phyloP scores from a whole-genome alignment of 2,797 vertebrate species.

The Sebastes wilsoni region DNA sequence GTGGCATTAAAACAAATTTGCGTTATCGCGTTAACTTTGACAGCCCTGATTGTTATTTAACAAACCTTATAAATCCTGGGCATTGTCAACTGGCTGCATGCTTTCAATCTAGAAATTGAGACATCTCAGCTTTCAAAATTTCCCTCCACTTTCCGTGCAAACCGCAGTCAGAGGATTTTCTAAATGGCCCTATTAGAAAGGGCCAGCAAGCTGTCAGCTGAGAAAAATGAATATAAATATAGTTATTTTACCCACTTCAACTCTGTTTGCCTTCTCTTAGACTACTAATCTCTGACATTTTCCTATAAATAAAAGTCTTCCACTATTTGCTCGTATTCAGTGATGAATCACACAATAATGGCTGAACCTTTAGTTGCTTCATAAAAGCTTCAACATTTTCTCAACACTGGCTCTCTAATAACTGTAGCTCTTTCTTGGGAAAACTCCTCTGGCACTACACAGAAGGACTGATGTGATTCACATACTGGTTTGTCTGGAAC shows the following conservation, averaged over 20 bases:
- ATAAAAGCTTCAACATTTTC: constrained; percentile 25
- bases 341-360: constrained; percentile 28
- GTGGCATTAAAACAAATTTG: too few species aligned
- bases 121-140: constrained; percentile 16
- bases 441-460: constrained; percentile 4
- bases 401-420: not conserved
- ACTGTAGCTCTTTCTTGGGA: not conserved
- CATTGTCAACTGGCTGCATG: not conserved
- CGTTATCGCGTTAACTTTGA: too few species aligned
- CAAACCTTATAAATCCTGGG: not conserved
- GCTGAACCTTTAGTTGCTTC: constrained; percentile 11
- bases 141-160: constrained; percentile 17
- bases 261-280: constrained; percentile 4
- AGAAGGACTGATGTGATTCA: constrained; percentile 14
- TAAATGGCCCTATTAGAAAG: constrained; percentile 17
- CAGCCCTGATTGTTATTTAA: not conserved
- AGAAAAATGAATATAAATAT: constrained; percentile 27
- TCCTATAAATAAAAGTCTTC: constrained; percentile 29
- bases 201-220: constrained; percentile 12
- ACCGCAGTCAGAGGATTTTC: constrained; percentile 6
- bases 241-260: constrained; percentile 10
- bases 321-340: not conserved
- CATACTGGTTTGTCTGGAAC: constrained; percentile 25
- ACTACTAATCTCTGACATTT: constrained; percentile 20
- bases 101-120: constrained; percentile 2